These are phyloP conservation scores for Pangasius macronema DNA, from an alignment of 2,797 vertebrate species.

Conservation along the genomic window DNA sequence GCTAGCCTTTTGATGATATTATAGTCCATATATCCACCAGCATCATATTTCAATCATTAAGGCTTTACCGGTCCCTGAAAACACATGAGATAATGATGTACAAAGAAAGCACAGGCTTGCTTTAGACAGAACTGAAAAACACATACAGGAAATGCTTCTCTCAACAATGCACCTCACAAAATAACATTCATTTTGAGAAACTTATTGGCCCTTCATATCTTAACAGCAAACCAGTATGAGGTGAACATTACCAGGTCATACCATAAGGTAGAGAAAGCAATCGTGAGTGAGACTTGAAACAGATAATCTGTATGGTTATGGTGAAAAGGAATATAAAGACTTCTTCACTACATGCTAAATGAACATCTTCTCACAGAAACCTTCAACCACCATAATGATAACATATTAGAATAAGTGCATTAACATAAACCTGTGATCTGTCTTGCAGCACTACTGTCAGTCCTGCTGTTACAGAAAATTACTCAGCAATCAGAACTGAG, in stretches of 20 bases:
- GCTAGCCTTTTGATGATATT: conserved; percentile 1
- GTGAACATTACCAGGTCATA: conserved; percentile 1
- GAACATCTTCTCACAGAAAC: too few relatives aligned
- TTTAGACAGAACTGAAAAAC: conserved; percentile 19
- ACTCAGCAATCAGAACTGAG: neutral
- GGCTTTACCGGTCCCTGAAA: conserved; percentile 9
- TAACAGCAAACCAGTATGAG: neutral
- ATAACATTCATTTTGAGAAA: conserved; percentile 15
- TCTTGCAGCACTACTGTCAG: neutral
- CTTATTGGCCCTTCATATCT: neutral
- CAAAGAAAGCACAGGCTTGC: neutral
- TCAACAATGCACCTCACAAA: conserved; percentile 15
- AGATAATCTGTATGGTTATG: too few relatives aligned
- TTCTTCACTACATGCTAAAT: neutral
- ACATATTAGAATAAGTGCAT: neutral
- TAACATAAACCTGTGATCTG: neutral
- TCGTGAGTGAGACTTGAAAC: neutral
- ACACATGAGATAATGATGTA: neutral
- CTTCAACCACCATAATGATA: neutral
- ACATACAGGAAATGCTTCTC: neutral
- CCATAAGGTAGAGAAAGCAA: neutral
- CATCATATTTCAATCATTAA: conserved; percentile 16
- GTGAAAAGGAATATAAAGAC: neutral
- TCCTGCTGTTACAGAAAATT: neutral
- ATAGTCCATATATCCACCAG: conserved; percentile 4